Percentiles rank a stretch among this genome's conserved stretches.
These are phyloP conservation scores for Scelioninae gen. 2 DNA, from an alignment of 2,888 invertebrate genomes.

Conservation along the genomic window DNA sequence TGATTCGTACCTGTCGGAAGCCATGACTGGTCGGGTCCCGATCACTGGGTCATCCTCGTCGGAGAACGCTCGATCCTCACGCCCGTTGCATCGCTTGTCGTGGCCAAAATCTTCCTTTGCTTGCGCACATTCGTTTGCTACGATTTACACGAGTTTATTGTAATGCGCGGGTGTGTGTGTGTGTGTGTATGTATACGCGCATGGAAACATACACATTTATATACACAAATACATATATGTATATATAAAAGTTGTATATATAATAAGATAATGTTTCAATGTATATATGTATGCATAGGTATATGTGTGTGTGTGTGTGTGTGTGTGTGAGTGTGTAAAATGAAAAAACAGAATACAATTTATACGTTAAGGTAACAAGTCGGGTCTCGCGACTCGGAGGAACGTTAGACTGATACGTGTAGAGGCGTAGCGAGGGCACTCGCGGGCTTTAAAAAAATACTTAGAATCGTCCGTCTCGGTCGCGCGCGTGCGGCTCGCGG, in stretches of 20 bases:
- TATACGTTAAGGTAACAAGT: too few relatives aligned
- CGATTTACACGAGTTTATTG: too few relatives aligned
- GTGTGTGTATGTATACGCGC: too few relatives aligned
- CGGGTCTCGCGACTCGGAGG: constrained; percentile 1
- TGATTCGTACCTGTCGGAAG: constrained; percentile 40
- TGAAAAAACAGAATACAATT: background rate
- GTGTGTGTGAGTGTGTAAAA: background rate
- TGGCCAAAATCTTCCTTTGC: background rate
- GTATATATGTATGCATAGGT: too few relatives aligned
- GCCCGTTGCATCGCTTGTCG: background rate
- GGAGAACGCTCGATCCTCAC: background rate
- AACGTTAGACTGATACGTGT: constrained; percentile 6
- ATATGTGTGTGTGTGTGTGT: background rate
- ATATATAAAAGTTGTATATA: background rate
- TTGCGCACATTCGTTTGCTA: background rate
- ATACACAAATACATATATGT: background rate
- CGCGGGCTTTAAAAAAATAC: constrained; percentile 10
- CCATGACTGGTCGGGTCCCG: constrained; percentile 16
- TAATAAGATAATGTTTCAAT: too few relatives aligned
- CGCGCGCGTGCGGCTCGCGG: background rate
- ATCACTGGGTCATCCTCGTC: constrained; percentile 16
- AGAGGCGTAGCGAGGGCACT: constrained; percentile 9
- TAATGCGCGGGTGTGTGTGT: too few relatives aligned
- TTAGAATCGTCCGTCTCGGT: background rate
- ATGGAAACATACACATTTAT: background rate